Evolutionary conservation across 2,888 invertebrate species (phyloP).

Genomic region (Drosophila differens): DNA sequence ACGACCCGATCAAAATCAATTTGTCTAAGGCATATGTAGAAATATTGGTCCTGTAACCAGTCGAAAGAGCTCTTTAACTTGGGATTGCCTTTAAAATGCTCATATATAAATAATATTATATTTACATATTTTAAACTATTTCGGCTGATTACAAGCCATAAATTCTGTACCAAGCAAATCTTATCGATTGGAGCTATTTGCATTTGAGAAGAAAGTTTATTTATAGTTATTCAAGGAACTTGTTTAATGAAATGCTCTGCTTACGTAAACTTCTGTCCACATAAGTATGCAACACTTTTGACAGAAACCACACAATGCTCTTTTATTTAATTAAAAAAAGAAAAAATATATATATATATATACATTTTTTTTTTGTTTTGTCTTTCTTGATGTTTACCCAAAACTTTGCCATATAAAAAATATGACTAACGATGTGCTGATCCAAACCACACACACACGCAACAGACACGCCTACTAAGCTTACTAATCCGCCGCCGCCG

Average conservation of each 20-base stretch:
- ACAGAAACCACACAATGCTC: conserved; percentile 49
- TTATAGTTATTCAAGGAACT: conserved; percentile 22
- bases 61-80: neutral
- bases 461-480: conserved; percentile 56
- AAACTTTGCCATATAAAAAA: conserved; percentile 59
- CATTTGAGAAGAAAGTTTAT: neutral
- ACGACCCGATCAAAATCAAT: conserved; percentile 24
- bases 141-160: neutral
- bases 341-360: conserved; percentile 15
- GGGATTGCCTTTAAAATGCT: neutral
- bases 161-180: neutral
- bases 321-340: conserved; percentile 75
- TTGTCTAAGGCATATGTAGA: conserved; percentile 29
- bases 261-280: conserved; percentile 39
- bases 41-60: neutral
- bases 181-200: neutral
- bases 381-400: conserved; percentile 52
- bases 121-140: neutral
- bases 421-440: conserved; percentile 76
- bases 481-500: conserved; percentile 38
- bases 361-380: conserved; percentile 7
- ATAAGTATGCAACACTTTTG: conserved; percentile 61
- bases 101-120: neutral
- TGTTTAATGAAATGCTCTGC: conserved; percentile 16
- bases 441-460: conserved; percentile 20